Base-by-base conservation (phyloP, 2,797 vertebrate species). In the Rhinogobio ventralis region DNA sequence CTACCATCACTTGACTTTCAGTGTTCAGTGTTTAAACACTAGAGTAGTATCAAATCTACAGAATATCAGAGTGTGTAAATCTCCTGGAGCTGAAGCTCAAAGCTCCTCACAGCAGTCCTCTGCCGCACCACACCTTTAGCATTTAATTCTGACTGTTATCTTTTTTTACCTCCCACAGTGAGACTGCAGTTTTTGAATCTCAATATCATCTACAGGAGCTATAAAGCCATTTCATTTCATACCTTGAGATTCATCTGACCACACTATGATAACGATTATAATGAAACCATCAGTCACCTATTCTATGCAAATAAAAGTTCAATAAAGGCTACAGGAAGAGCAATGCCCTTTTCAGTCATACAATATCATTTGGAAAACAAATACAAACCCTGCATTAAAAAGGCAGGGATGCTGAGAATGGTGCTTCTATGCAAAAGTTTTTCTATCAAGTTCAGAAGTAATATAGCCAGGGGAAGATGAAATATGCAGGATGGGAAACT, bases 231-330 rank as follows among this genome's bases (percentile, higher is more conserved):
- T 83, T 76, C 66, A 86, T 82, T 78, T 69, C 79, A 25, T 55
- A 19, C 46, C 36, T 49, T 72, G 33, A 46, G 55, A 64, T 64
- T 7, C 9, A 64, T 76, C 73, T 20, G 49, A 49, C 45, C 76
- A 46, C 33, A 10, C 28, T 53, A 73, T 36, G 57, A 79, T 39
- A 57, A 66, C 57, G 23, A 79, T 46, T 28, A 73, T 87, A 83
- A 87, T 88, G 36, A 73, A 84, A 85, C 80, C 73, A 86, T 88
- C 78, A 73, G 74, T 81, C 73, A 55, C 49, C 49, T 73, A 36
- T 66, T 51, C 30, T 20, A 23, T 33, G 42, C 49, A 25, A 33
- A 28, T 49, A 53, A 66, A 83, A 60, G 30, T 51, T 83, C n/a
- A 82, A 49, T 71, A 79, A 82, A 82, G 39, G 66, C 20, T 39